phyloP scores from a whole-genome alignment of 2,113 vertebrate species.

The Dascyllus trimaculatus region DNA sequence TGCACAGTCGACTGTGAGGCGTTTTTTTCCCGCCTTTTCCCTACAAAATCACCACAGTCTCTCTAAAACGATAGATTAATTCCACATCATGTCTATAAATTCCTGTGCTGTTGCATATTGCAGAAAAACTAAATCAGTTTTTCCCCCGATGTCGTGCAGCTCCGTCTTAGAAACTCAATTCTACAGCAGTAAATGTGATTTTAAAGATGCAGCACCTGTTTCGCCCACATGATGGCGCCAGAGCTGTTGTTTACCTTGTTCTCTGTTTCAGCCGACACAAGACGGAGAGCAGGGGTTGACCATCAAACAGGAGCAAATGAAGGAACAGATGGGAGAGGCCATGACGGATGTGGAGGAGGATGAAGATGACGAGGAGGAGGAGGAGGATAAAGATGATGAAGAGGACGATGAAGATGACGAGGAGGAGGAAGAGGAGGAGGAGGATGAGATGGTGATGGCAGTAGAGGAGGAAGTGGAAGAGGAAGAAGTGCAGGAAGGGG shows the following conservation, averaged over 20 bases:
- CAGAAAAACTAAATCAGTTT: no score
- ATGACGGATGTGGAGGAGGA: constrained; percentile 33
- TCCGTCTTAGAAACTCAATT: no score
- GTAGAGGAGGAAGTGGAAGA: constrained; percentile 46
- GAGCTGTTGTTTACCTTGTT: background rate
- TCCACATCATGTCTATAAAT: no score
- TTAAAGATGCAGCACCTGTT: no score
- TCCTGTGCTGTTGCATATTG: no score
- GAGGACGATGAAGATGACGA: constrained; percentile 2
- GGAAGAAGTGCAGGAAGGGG: constrained; percentile 21
- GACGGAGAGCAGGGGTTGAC: constrained; percentile 35
- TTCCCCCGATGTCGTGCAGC: background rate
- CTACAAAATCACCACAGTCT: no score
- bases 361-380: background rate
- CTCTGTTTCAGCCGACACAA: constrained; percentile 9
- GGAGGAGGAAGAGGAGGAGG: background rate
- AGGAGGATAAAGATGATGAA: background rate
- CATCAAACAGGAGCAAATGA: constrained; percentile 46
- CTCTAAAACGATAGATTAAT: no score
- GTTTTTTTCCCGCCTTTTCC: no score
- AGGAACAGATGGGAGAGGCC: constrained; percentile 33
- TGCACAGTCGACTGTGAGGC: no score
- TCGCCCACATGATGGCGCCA: background rate
- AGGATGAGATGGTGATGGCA: background rate
- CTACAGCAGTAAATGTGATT: no score